These are phyloP conservation scores for Nomada ruficornis DNA, from an alignment of 2,888 invertebrate species.

Conservation along the genomic window DNA sequence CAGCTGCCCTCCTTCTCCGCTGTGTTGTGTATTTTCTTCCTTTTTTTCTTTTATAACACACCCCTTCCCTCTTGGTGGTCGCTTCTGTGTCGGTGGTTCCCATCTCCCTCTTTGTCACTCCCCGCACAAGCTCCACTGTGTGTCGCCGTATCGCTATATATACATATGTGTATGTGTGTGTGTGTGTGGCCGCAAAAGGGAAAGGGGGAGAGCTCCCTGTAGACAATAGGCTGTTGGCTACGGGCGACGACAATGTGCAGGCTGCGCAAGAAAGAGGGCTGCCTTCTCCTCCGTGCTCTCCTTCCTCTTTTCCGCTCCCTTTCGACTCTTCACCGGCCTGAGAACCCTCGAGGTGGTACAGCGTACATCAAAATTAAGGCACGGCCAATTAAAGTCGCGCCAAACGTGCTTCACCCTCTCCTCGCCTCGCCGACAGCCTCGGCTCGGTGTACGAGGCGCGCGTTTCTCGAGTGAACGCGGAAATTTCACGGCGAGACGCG, in stretches of 20 bases:
- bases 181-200: slow-evolving; percentile 68
- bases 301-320: slow-evolving; percentile 46
- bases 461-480: slow-evolving; percentile 5
- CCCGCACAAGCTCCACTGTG: slow-evolving; percentile 23
- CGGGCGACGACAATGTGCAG: slow-evolving; percentile 79
- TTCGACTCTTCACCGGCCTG: slow-evolving; percentile 67
- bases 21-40: slow-evolving; percentile 46
- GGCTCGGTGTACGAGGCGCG: neutral
- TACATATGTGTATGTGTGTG: slow-evolving; percentile 1
- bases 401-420: slow-evolving; percentile 43
- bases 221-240: slow-evolving; percentile 81
- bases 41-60: slow-evolving; percentile 58
- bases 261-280: slow-evolving; percentile 49
- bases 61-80: slow-evolving; percentile 18
- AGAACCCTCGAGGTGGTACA: slow-evolving; percentile 78
- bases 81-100: slow-evolving; percentile 55
- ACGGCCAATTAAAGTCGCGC: slow-evolving; percentile 80
- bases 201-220: slow-evolving; percentile 65
- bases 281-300: slow-evolving; percentile 52
- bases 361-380: slow-evolving; percentile 79
- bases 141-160: slow-evolving; percentile 38
- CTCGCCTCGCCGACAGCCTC: neutral
- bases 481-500: slow-evolving; percentile 12
- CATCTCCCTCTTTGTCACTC: slow-evolving; percentile 52
- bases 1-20: slow-evolving; percentile 11